Evolutionary conservation across 2,113 vertebrate species (phyloP).

Genomic region (Cebus imitator): DNA sequence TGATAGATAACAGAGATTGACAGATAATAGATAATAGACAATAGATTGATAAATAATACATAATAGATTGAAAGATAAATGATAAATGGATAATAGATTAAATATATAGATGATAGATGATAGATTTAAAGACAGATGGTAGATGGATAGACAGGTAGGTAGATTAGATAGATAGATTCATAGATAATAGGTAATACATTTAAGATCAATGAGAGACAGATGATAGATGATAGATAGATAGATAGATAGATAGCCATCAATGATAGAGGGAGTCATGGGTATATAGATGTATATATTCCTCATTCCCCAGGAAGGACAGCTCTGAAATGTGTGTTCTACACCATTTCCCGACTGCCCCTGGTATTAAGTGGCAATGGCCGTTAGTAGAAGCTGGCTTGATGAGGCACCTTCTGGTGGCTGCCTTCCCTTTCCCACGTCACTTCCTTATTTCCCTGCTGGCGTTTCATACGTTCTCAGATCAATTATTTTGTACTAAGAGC

Average conservation of each 20-base stretch:
- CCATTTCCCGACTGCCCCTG: background rate
- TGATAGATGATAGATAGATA: too few species aligned
- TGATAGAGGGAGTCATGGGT: background rate
- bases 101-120: too few species aligned
- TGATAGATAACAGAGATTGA: too few species aligned
- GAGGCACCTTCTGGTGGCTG: background rate
- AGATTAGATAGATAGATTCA: too few species aligned
- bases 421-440: background rate
- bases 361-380: background rate
- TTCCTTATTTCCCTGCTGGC: background rate
- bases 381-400: background rate
- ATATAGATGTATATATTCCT: background rate
- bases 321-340: background rate
- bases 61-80: too few species aligned
- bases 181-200: too few species aligned
- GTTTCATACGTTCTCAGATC: slow-evolving; percentile 15
- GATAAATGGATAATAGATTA: too few species aligned
- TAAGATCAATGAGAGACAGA: too few species aligned
- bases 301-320: background rate
- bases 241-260: too few species aligned
- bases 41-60: too few species aligned
- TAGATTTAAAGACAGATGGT: too few species aligned
- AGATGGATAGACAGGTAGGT: background rate
- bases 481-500: slow-evolving; percentile 3
- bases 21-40: too few species aligned